phyloP scores from a whole-genome alignment of 2,797 vertebrate species.

The Neosilurus mollespiculum region DNA sequence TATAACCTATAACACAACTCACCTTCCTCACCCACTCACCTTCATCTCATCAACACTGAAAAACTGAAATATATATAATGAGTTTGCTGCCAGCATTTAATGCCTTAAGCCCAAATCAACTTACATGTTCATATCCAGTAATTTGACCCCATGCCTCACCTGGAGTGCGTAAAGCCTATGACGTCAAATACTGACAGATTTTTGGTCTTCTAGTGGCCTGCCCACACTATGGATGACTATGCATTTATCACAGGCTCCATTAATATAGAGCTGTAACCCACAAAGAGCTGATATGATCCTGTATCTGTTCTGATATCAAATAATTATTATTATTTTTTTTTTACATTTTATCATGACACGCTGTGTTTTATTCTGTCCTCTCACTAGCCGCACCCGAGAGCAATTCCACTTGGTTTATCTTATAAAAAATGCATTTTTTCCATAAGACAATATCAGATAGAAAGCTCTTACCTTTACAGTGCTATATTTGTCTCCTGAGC shows the following conservation, averaged over 20 bases:
- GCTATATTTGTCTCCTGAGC: slow-evolving; percentile 38
- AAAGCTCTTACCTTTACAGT: slow-evolving; percentile 62
- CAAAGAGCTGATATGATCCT: slow-evolving; percentile 1
- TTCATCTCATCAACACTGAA: not conserved
- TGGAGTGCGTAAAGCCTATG: slow-evolving; percentile 21
- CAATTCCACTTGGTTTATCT: slow-evolving; percentile 64
- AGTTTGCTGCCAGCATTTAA: not conserved
- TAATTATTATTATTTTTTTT: not conserved
- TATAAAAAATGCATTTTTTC: too few relatives aligned
- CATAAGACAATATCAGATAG: slow-evolving; percentile 33
- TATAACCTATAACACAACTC: not conserved
- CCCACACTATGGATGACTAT: slow-evolving; percentile 47
- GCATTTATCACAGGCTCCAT: slow-evolving; percentile 49
- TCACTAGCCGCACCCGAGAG: slow-evolving; percentile 71
- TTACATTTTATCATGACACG: slow-evolving; percentile 30
- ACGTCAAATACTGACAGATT: slow-evolving; percentile 34
- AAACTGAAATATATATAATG: not conserved
- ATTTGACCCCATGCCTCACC: not conserved
- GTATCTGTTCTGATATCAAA: slow-evolving; percentile 21
- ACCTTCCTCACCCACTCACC: too few relatives aligned
- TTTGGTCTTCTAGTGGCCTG: slow-evolving; percentile 14
- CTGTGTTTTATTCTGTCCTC: slow-evolving; percentile 54
- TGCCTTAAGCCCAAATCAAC: not conserved
- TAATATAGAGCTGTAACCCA: slow-evolving; percentile 23
- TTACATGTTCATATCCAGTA: not conserved